A percentile compares a stretch with the other conserved stretches of the same genome.
phyloP scores from a whole-genome alignment of 1,140 invertebrate species.

The Anastrepha ludens region DNA sequence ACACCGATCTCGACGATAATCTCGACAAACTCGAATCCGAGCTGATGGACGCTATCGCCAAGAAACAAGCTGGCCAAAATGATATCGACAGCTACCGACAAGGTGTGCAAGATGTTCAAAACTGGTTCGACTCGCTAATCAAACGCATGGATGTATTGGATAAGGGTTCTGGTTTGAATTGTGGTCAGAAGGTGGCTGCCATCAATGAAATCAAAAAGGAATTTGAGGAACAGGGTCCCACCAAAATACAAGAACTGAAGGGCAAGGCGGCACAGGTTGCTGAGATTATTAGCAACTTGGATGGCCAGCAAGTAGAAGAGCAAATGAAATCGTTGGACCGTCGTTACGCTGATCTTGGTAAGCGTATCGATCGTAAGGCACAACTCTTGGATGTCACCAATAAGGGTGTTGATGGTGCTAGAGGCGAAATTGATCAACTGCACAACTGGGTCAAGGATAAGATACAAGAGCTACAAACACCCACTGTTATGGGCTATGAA shows the following conservation, averaged over 20 bases:
- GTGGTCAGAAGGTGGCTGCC: conserved; percentile 84
- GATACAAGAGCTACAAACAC: conserved; percentile 80
- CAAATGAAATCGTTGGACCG: conserved; percentile 89
- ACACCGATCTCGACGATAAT: conserved; percentile 83
- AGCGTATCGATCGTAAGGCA: conserved; percentile 87
- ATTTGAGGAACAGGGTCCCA: conserved; percentile 82
- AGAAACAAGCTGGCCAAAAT: conserved; percentile 84
- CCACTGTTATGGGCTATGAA: conserved; percentile 83
- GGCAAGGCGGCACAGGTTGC: conserved; percentile 82
- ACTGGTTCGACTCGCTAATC: conserved; percentile 86
- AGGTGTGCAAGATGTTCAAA: conserved; percentile 84
- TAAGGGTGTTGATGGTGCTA: conserved; percentile 86
- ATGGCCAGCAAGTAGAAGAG: conserved; percentile 93
- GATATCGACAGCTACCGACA: conserved; percentile 86
- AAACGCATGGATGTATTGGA: conserved; percentile 88
- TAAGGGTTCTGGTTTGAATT: conserved; percentile 88
- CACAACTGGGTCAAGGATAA: conserved; percentile 88
- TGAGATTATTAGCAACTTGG: conserved; percentile 88
- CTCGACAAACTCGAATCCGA: conserved; percentile 82
- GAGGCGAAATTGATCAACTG: conserved; percentile 83
- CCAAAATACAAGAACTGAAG: conserved; percentile 81
- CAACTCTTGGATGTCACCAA: conserved; percentile 87
- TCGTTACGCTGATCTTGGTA: conserved; percentile 87
- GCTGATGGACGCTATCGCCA: conserved; percentile 82
- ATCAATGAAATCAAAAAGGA: conserved; percentile 82